A percentile compares a stretch with the other conserved stretches of the same genome.
phyloP scores from a whole-genome alignment of 2,797 vertebrate genomes.

The Taenioides sp. region DNA sequence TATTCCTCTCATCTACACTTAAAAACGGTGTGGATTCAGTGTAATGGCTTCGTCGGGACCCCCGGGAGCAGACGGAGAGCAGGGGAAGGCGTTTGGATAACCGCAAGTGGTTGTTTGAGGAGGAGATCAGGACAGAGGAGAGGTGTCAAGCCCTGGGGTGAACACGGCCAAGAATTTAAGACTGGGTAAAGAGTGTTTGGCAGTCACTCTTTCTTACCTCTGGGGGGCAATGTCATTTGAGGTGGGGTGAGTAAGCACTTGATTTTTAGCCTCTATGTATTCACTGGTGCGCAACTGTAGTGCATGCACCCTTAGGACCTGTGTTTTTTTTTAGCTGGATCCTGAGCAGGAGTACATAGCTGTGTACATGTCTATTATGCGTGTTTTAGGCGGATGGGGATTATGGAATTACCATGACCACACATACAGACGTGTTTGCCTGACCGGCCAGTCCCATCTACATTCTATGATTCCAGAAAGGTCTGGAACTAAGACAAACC shows the following conservation, averaged over 20 bases:
- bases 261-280: neutral
- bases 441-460: too few relatives aligned
- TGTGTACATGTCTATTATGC: too few relatives aligned
- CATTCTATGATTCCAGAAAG: too few relatives aligned
- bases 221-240: neutral
- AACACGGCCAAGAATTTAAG: neutral
- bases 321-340: too few relatives aligned
- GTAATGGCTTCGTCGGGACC: neutral
- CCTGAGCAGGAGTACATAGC: too few relatives aligned
- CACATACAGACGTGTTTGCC: too few relatives aligned
- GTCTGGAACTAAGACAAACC: too few relatives aligned
- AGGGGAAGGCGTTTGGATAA: neutral
- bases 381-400: too few relatives aligned
- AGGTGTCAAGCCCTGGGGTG: neutral
- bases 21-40: slow-evolving; percentile 8
- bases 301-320: too few relatives aligned
- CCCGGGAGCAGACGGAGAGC: neutral
- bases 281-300: too few relatives aligned
- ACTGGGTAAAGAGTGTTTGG: neutral
- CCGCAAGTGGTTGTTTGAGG: neutral
- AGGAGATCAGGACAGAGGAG: slow-evolving; percentile 1
- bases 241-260: neutral
- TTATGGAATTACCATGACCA: too few relatives aligned
- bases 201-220: neutral
- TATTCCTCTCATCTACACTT: slow-evolving; percentile 1